phyloP scores from a whole-genome alignment of 2,797 vertebrate genomes.

The Pseudomugil tenellus region DNA sequence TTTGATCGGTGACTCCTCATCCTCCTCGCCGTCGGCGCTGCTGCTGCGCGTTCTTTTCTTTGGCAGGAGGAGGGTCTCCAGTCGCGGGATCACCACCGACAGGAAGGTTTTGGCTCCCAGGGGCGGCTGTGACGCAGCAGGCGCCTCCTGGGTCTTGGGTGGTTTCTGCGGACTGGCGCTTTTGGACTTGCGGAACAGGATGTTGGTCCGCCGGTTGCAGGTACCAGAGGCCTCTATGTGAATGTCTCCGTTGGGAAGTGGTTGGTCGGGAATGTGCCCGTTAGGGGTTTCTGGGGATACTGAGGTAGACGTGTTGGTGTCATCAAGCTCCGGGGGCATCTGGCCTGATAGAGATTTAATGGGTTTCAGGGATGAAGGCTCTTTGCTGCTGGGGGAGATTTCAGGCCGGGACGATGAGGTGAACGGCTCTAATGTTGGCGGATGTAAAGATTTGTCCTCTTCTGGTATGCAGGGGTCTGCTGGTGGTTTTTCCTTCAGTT shows the following conservation, averaged over 20 bases:
- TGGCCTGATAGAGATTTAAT: constrained; percentile 86
- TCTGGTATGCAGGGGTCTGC: constrained; percentile 77
- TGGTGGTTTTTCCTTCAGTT: constrained; percentile 76
- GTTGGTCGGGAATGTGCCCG: constrained; percentile 85
- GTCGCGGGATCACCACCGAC: constrained; percentile 97
- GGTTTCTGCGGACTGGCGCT: constrained; percentile 95
- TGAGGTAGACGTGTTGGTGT: constrained; percentile 87
- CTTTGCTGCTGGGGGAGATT: constrained; percentile 85
- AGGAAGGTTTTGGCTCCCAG: constrained; percentile 97
- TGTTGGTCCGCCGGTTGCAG: constrained; percentile 89
- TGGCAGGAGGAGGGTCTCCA: constrained; percentile 96
- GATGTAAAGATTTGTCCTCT: constrained; percentile 88
- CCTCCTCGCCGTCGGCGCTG: constrained; percentile 88
- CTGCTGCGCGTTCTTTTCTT: constrained; percentile 92
- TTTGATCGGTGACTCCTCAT: constrained; percentile 90
- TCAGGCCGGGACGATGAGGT: constrained; percentile 85
- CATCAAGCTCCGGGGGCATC: constrained; percentile 86
- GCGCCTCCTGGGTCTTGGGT: constrained; percentile 84
- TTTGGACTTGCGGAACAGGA: constrained; percentile 95
- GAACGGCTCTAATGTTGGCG: constrained; percentile 88
- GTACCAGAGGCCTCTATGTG: constrained; percentile 83
- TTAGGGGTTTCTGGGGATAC: constrained; percentile 83
- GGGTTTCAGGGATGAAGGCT: constrained; percentile 88
- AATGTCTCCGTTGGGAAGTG: constrained; percentile 83
- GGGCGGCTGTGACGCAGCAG: constrained; percentile 85